Evolutionary conservation across 2,113 vertebrate genomes (phyloP).

Genomic region (Stegastes partitus): DNA sequence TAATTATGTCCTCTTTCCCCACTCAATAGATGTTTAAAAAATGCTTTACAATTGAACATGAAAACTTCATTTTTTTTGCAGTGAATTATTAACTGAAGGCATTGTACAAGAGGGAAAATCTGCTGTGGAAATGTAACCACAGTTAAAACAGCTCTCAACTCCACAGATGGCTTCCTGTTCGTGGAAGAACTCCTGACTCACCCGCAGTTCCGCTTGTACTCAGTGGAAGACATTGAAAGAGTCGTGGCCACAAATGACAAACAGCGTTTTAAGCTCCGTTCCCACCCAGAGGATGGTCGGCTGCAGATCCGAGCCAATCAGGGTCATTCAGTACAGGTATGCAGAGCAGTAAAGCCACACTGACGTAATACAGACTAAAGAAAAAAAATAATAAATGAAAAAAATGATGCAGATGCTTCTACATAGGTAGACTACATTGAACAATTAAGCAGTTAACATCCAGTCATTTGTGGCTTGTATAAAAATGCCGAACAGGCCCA

Average conservation of each 20-base stretch:
- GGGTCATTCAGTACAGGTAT: slow-evolving; percentile 90
- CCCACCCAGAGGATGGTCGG: slow-evolving; percentile 76
- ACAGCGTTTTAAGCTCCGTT: slow-evolving; percentile 86
- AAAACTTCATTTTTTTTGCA: too few relatives aligned
- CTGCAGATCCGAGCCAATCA: slow-evolving; percentile 91
- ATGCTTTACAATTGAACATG: too few relatives aligned
- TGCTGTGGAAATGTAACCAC: slow-evolving; percentile 9
- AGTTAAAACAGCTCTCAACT: slow-evolving; percentile 3
- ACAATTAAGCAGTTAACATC: too few relatives aligned
- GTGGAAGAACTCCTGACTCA: slow-evolving; percentile 85
- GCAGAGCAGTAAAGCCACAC: neutral
- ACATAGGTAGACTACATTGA: too few relatives aligned
- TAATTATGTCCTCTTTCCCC: too few relatives aligned
- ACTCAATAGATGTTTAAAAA: too few relatives aligned
- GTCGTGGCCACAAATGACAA: slow-evolving; percentile 88
- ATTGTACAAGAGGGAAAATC: neutral
- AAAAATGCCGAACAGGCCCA: too few relatives aligned
- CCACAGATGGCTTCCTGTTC: slow-evolving; percentile 89
- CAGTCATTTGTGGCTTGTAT: too few relatives aligned
- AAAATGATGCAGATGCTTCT: too few relatives aligned
- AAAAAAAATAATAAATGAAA: too few relatives aligned
- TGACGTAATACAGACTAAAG: too few relatives aligned
- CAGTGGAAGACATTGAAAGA: slow-evolving; percentile 84
- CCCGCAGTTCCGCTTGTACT: slow-evolving; percentile 85
- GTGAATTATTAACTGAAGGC: too few relatives aligned